phyloP scores from a whole-genome alignment of 2,888 invertebrate genomes.

The Abrostola tripartita region DNA sequence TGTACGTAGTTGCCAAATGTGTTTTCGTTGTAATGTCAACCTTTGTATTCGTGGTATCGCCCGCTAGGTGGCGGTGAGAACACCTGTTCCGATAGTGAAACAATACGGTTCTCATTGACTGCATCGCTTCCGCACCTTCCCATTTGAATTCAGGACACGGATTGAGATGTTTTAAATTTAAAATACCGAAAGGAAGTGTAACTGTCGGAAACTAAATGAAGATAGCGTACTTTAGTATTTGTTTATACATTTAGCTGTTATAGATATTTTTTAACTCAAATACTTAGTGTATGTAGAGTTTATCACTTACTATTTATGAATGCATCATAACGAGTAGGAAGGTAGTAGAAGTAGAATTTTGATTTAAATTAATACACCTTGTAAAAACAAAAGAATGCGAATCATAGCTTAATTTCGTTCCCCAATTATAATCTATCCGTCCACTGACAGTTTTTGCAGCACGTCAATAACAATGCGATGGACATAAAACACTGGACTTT shows the following conservation, averaged over 20 bases:
- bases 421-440: constrained; percentile 50
- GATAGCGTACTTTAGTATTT: constrained; percentile 4
- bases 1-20: constrained; percentile 34
- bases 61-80: constrained; percentile 68
- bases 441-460: constrained; percentile 64
- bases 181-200: constrained; percentile 53
- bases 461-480: constrained; percentile 74
- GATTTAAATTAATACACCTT: neutral
- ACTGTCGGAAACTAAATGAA: constrained; percentile 25
- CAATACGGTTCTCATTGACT: constrained; percentile 62
- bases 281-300: neutral
- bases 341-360: neutral
- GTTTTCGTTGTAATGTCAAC: constrained; percentile 49
- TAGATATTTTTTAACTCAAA: neutral
- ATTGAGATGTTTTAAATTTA: constrained; percentile 67
- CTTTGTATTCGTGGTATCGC: constrained; percentile 52
- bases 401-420: constrained; percentile 55
- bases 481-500: constrained; percentile 79
- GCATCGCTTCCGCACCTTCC: constrained; percentile 64
- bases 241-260: neutral
- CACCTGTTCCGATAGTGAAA: constrained; percentile 65
- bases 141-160: constrained; percentile 77
- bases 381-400: constrained; percentile 30
- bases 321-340: neutral
- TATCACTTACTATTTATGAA: neutral